Conservation (phyloP, 2,888 invertebrate genomes). For the Epistrophe grossulariae region DNA sequence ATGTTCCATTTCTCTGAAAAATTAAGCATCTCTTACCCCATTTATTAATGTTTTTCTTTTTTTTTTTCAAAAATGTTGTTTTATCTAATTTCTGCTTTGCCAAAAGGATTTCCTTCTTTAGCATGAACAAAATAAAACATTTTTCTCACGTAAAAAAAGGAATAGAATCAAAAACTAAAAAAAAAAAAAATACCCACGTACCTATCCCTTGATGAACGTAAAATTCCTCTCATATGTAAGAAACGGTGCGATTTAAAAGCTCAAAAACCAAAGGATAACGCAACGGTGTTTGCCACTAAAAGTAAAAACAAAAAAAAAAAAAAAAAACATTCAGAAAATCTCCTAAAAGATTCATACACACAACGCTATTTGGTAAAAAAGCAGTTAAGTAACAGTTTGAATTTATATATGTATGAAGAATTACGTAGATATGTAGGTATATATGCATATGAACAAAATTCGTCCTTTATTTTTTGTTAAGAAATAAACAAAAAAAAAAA, state of each 20-base stretch:
- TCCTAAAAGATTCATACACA: slow-evolving; percentile 74
- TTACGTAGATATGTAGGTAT: not conserved
- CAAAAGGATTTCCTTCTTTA: slow-evolving; percentile 15
- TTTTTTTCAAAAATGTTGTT: slow-evolving; percentile 14
- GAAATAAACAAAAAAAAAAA: slow-evolving; percentile 14
- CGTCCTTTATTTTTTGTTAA: slow-evolving; percentile 41
- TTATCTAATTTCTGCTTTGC: slow-evolving; percentile 59
- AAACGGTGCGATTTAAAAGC: slow-evolving; percentile 29
- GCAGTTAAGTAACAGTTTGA: slow-evolving; percentile 75
- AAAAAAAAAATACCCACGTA: slow-evolving; percentile 38
- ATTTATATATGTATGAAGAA: slow-evolving; percentile 38
- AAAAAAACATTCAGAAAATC: slow-evolving; percentile 59
- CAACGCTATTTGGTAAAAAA: slow-evolving; percentile 68
- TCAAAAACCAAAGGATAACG: slow-evolving; percentile 59
- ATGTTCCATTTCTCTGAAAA: slow-evolving; percentile 40
- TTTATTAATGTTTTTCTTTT: slow-evolving; percentile 15
- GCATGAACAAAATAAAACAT: slow-evolving; percentile 55
- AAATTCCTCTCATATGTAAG: not conserved
- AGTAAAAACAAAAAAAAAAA: slow-evolving; percentile 3
- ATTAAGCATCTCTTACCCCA: slow-evolving; percentile 32
- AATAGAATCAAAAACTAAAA: slow-evolving; percentile 47
- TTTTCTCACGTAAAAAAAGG: slow-evolving; percentile 68
- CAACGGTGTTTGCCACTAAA: slow-evolving; percentile 46
- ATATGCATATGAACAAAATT: slow-evolving; percentile 9
- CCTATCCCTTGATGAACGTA: slow-evolving; percentile 45